phyloP scores from a whole-genome alignment of 2,797 vertebrate species.

The Pseudochaenichthys georgianus region DNA sequence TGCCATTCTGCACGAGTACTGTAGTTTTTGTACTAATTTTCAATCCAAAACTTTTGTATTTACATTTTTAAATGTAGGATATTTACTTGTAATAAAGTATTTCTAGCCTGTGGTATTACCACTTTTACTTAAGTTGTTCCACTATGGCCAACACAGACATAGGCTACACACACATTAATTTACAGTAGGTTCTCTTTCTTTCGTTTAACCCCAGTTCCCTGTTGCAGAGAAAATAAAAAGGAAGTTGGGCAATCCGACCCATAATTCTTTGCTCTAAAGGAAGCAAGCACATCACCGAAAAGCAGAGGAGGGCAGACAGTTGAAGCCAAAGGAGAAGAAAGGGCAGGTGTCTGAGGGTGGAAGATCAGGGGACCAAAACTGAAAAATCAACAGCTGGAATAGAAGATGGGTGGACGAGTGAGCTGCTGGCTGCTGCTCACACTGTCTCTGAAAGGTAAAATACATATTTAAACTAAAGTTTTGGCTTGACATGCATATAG shows the following conservation, averaged over 20 bases:
- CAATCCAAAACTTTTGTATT: too few species aligned
- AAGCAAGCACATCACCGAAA: not conserved
- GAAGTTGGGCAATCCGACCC: conserved; percentile 35
- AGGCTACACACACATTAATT: not conserved
- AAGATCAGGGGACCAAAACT: not conserved
- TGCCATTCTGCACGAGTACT: too few species aligned
- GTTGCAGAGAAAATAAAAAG: conserved; percentile 6
- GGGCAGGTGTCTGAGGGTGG: not conserved
- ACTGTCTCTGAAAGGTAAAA: conserved; percentile 66
- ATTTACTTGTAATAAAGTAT: too few species aligned
- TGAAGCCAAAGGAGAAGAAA: not conserved
- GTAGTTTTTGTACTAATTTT: too few species aligned
- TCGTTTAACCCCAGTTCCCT: conserved; percentile 29
- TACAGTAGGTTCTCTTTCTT: conserved; percentile 12
- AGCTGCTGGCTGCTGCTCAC: conserved; percentile 60
- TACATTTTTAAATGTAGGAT: too few species aligned
- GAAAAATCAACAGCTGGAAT: not conserved
- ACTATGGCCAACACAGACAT: not conserved
- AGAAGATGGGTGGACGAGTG: conserved; percentile 33
- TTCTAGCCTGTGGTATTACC: too few species aligned
- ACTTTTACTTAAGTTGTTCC: too few species aligned
- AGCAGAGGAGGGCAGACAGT: not conserved
- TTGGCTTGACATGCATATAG: not conserved
- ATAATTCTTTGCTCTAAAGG: not conserved
- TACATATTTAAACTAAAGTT: not conserved